Evolutionary conservation across 2,888 invertebrate genomes (phyloP), one percentile per base, ranked within the genome.

Genomic region (Norana najaformis): DNA sequence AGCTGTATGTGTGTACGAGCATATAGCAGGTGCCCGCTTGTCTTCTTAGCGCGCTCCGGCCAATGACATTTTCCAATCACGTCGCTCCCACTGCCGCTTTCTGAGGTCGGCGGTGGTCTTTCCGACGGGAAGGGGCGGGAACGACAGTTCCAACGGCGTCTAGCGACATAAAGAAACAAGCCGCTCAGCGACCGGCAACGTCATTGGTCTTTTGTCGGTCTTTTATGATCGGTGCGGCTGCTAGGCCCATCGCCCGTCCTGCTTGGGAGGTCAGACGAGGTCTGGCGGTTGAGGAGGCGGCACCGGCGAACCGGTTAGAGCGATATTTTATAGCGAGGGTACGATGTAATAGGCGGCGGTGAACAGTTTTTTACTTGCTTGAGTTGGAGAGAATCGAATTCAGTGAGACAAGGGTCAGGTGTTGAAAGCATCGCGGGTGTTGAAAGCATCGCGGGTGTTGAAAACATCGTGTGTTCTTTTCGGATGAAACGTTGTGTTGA

Each of bases 161-260:
- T n/a, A n/a, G 69, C 69, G 69, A 69, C 69, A n/a, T 69, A 30
- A n/a, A n/a, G 69, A 69, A 47, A 23, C 47, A 20, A 1, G 23
- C 8, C 69, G 69, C 30, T 16, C 4, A 23, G 23, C 69, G 69
- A 69, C 30, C 69, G 69, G 8, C 69, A 69, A 69, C 69, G 69
- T 69, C 69, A 69, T 69, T 69, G 69, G 69, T n/a, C 69, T 69
- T 69, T 69, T 69, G 69, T 69, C 69, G 69, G 69, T 69, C 30
- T 69, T 69, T 69, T 69, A 69, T n/a, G 69, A 69, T 69, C 69
- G 13, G 69, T 8, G 69, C 69, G 53, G 53, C 53, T 16, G 53
- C 47, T 69, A 30, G 30, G 47, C 23, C 47, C 47, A 23, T 11
- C 47, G 47, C 18, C 47, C 16, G 47, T 18, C 30, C 69, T 69